A percentile compares a stretch with the other conserved stretches of the same genome.
Evolutionary conservation across 2,797 vertebrate genomes (phyloP).

Genomic region (Myotis planiceps): DNA sequence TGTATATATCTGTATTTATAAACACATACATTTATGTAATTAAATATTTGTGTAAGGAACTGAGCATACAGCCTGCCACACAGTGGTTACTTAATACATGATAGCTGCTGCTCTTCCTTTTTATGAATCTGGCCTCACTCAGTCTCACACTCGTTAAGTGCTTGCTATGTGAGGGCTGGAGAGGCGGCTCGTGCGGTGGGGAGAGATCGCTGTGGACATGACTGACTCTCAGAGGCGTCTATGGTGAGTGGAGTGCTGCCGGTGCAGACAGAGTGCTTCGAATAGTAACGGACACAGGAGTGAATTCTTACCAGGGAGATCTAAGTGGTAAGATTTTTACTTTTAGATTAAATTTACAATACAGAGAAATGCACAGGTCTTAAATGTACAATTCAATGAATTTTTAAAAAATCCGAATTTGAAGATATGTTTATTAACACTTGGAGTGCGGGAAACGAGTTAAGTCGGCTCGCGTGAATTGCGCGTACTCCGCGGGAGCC

Average conservation of each 20-base stretch:
- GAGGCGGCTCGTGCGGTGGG: accelerated
- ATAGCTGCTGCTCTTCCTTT: not conserved
- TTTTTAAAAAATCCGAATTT: not conserved
- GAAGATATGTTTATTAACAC: not conserved
- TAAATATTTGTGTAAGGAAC: not conserved
- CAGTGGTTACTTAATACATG: not conserved
- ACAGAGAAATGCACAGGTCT: not conserved
- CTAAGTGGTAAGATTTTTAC: not conserved
- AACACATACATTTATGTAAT: not conserved
- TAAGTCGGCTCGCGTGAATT: no score
- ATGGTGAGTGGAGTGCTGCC: no score
- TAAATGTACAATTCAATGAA: not conserved
- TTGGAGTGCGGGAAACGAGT: no score
- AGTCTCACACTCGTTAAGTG: not conserved
- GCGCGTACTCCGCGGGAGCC: no score
- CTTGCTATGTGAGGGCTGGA: not conserved
- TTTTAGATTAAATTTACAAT: not conserved
- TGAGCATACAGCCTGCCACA: not conserved
- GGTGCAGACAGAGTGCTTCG: not conserved
- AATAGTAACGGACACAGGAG: not conserved
- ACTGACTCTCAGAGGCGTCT: not conserved
- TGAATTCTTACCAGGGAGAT: not conserved
- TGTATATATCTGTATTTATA: no score
- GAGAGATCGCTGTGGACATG: accelerated
- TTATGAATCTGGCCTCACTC: not conserved